Base-by-base conservation (phyloP, 2,888 invertebrate genomes). In the Agrotis segetum region DNA sequence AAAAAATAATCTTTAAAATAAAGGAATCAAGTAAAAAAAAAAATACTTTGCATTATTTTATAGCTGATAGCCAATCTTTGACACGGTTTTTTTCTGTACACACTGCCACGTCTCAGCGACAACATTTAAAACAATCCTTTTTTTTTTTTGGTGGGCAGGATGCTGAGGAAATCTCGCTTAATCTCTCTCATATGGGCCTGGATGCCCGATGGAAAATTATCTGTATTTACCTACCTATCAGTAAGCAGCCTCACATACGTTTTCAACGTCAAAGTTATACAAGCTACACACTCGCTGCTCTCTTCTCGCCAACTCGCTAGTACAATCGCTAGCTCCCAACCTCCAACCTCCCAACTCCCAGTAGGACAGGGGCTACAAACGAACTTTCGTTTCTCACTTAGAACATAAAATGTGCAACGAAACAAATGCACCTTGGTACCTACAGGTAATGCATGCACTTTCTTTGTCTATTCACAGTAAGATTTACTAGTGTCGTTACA, bases 401-500 rank as follows among this genome's bases (percentile, higher is more conserved):
- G 53, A 67, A 62, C 74, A 61, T 67, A 71, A 64, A 71, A 71
- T 69, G 52, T 59, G 46, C 59, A 68, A 58, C 13, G 17, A 63
- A 58, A 69, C 50, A 73, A 52, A 69, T 52, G 47, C n/a, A 21
- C 14, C n/a, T 14, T 24, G 40, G 40, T 59, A 64, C 56, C 24
- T 56, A 59, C 9, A 67, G 58, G 11, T 67, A 79, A 69, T 74
- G 80, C 71, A 79, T 82, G 81, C 84, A 88, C 85, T 88, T 87
- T 87, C 87, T 83, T 88, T 85, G 85, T 84, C 85, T 84, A 85
- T 88, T 88, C 87, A 82, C 50, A 68, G 66, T 53, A 74, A 85
- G 87, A 90, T 91, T 90, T 90, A 90, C 85, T 85, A 68, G 66
- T 84, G 87, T 87, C 88, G 87, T 85, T 88, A 77, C 34, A 70